A percentile compares a stretch with the other conserved stretches of the same genome.
Conservation (phyloP, 1,140 invertebrate species). For the Ridgeia piscesae region DNA sequence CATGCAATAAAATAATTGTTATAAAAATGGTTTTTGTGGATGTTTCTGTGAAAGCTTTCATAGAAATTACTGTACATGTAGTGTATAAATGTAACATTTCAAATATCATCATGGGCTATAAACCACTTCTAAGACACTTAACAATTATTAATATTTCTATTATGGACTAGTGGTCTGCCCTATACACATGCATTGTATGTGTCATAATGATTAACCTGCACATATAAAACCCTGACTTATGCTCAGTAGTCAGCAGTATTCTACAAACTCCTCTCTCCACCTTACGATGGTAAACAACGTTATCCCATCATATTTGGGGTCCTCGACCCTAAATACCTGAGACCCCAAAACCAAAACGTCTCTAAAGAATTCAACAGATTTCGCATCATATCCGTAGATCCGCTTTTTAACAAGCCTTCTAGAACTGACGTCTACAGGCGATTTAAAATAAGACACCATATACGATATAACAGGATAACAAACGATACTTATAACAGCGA, state of each 20-base stretch:
- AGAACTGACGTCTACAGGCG: not conserved
- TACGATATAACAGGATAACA: not conserved
- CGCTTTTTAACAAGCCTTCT: not conserved
- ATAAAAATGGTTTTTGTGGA: too few species aligned
- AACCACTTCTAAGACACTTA: not conserved
- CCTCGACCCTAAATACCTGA: not conserved
- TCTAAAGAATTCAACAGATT: not conserved
- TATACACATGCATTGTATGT: not conserved
- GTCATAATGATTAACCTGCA: not conserved
- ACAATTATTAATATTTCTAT: not conserved
- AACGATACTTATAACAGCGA: not conserved
- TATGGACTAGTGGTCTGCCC: not conserved
- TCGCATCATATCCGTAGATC: not conserved
- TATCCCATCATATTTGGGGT: not conserved
- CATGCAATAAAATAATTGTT: too few species aligned
- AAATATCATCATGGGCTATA: not conserved
- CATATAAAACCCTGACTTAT: too few species aligned
- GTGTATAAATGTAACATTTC: not conserved
- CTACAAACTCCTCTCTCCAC: not conserved
- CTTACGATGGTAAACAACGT: not conserved
- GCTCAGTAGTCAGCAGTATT: not conserved
- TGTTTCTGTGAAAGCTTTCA: too few species aligned
- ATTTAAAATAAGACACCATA: not conserved
- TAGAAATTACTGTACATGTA: not conserved
- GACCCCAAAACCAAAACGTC: not conserved